Percentiles rank a stretch among this genome's conserved stretches.
Conservation (phyloP, 2,888 invertebrate genomes). For the Adelphocoris suturalis region DNA sequence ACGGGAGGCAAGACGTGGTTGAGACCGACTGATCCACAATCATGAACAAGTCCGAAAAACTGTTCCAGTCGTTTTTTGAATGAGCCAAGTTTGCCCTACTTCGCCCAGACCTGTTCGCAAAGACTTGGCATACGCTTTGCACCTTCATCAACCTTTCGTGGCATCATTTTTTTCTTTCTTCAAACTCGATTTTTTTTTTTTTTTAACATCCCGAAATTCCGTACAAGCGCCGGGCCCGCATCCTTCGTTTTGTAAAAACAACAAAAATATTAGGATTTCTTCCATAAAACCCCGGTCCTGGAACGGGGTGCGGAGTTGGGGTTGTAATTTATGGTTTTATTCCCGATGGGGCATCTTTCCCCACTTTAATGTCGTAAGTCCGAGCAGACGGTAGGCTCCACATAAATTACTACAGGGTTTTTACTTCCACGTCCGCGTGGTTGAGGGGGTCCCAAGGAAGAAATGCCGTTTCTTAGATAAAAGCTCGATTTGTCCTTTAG, state of each 20-base stretch:
- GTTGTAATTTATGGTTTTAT: slow-evolving; percentile 43
- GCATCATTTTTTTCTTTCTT: slow-evolving; percentile 17
- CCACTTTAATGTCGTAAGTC: slow-evolving; percentile 30
- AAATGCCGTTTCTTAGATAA: slow-evolving; percentile 41
- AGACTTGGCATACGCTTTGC: slow-evolving; percentile 24
- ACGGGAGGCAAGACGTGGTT: neutral
- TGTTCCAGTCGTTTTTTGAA: slow-evolving; percentile 22
- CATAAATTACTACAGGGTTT: slow-evolving; percentile 21
- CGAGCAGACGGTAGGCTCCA: slow-evolving; percentile 30
- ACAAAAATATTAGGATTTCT: slow-evolving; percentile 45
- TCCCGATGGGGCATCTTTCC: slow-evolving; percentile 13
- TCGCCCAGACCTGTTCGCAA: slow-evolving; percentile 16
- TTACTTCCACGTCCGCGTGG: slow-evolving; percentile 14
- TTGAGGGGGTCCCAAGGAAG: neutral
- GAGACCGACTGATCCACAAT: slow-evolving; percentile 17
- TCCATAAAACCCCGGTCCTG: slow-evolving; percentile 29
- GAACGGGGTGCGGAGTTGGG: slow-evolving; percentile 30
- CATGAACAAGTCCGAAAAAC: slow-evolving; percentile 24
- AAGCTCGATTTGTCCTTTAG: slow-evolving; percentile 38
- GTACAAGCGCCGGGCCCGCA: neutral
- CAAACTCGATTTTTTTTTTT: slow-evolving; percentile 25
- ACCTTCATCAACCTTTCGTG: slow-evolving; percentile 5
- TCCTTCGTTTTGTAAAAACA: neutral
- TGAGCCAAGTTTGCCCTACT: slow-evolving; percentile 32
- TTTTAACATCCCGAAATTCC: slow-evolving; percentile 11